Evolutionary conservation across 1,140 invertebrate species (phyloP), one percentile per base, ranked within the genome.

Genomic region (Goniozus legneri): DNA sequence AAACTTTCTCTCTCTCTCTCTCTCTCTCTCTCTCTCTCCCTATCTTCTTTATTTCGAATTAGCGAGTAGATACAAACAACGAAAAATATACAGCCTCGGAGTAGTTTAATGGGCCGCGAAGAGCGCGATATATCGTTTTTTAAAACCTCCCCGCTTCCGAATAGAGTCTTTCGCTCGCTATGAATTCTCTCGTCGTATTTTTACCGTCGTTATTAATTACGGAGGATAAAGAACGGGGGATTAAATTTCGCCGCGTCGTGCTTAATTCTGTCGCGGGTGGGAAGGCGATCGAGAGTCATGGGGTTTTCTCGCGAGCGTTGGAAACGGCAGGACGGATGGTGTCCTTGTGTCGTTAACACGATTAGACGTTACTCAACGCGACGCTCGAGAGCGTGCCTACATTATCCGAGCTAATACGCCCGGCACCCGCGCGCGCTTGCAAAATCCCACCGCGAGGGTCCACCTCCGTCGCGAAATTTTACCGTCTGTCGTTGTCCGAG

Each of bases 291-390:
- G 24, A 27, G 10, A 27, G 24, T 27, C 10, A 27, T 6, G 4
- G 24, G 10, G n/a, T n/a, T n/a, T n/a, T n/a, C 10, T 27, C 24
- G 24, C 24, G 24, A 4, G 10, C 10, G 24, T 27, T 27, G 24
- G 24, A 27, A 27, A 27, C 24, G 24, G 24, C 10, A 27, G 24
- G 24, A 27, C 24, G 24, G 24, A 27, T 27, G 24, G 55, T 44
- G 56, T 57, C 57, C 57, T 59, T 59, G 57, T 59, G 56, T 59
- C 57, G 57, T 59, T 59, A 59, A 59, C 57, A 59, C 52, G 57
- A 54, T 59, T 59, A 58, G 56, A 58, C 45, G 47, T 58, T 58
- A 53, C 55, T 49, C 47, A 58, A 58, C 55, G 36, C 33, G 44
- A 34, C 47, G 10, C 18, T 46, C 44, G 55, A 20, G 43, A 53